Evolutionary conservation across 2,113 vertebrate genomes (phyloP).

Genomic region (Stegostoma tigrinum): DNA sequence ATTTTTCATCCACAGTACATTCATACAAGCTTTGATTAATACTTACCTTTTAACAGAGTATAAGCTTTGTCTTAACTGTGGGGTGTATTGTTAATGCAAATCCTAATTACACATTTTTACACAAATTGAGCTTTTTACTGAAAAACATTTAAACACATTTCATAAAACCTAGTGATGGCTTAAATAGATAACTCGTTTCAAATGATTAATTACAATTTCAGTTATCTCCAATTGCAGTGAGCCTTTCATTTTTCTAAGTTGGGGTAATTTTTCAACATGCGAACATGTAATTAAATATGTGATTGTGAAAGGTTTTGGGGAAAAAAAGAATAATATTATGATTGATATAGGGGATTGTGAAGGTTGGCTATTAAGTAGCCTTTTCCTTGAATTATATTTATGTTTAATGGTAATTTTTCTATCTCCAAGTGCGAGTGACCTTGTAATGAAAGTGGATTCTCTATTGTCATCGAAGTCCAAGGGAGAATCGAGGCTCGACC

Average conservation of each 20-base stretch:
- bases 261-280: background rate
- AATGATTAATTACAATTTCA: constrained; percentile 14
- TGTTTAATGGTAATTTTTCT: constrained; percentile 32
- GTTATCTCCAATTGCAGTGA: background rate
- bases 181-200: background rate
- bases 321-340: background rate
- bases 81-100: background rate
- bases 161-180: background rate
- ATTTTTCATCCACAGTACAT: background rate
- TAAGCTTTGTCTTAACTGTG: constrained; percentile 9
- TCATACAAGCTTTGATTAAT: background rate
- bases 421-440: constrained; percentile 76
- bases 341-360: background rate
- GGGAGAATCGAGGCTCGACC: constrained; percentile 81
- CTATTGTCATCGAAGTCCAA: constrained; percentile 91
- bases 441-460: constrained; percentile 95
- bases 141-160: background rate
- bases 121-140: constrained; percentile 7
- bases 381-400: background rate
- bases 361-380: background rate
- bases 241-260: constrained; percentile 14
- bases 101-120: background rate
- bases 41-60: background rate
- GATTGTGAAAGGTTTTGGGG: background rate
- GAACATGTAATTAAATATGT: background rate